These are phyloP conservation scores for Arremon brunneinucha DNA, from an alignment of 2,797 vertebrate genomes.

Conservation along the genomic window DNA sequence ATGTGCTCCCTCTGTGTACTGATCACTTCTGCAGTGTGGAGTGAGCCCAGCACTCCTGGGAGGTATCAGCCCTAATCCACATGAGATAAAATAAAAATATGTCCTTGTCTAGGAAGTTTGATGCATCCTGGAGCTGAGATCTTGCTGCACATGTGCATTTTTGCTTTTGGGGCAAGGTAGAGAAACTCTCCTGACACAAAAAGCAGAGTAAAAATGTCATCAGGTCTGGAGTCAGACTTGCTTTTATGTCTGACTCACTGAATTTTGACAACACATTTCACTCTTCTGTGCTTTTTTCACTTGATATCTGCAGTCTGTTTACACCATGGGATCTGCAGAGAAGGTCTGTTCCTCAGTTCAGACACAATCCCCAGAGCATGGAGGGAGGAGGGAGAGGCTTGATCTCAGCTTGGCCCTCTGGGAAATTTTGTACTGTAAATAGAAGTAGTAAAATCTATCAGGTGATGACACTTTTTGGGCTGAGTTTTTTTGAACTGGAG, in stretches of 20 bases:
- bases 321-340: background rate
- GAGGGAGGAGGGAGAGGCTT: background rate
- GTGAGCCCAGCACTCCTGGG: background rate
- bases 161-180: background rate
- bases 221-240: background rate
- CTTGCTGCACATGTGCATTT: background rate
- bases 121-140: background rate
- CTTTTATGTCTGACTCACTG: background rate
- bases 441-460: conserved; percentile 50
- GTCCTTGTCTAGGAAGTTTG: background rate
- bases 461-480: conserved; percentile 63
- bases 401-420: conserved; percentile 1
- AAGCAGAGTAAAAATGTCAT: background rate
- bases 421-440: conserved; percentile 38
- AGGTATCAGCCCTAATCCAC: background rate
- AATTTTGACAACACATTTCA: background rate
- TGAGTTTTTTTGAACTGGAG: conserved; percentile 53
- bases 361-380: background rate
- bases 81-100: background rate
- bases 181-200: background rate
- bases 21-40: background rate
- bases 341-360: background rate
- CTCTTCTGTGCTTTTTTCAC: background rate
- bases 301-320: background rate
- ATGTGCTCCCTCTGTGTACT: background rate